Percentiles rank a stretch among this genome's conserved stretches.
phyloP scores from a whole-genome alignment of 2,888 invertebrate species.

The Eupithecia tripunctaria region DNA sequence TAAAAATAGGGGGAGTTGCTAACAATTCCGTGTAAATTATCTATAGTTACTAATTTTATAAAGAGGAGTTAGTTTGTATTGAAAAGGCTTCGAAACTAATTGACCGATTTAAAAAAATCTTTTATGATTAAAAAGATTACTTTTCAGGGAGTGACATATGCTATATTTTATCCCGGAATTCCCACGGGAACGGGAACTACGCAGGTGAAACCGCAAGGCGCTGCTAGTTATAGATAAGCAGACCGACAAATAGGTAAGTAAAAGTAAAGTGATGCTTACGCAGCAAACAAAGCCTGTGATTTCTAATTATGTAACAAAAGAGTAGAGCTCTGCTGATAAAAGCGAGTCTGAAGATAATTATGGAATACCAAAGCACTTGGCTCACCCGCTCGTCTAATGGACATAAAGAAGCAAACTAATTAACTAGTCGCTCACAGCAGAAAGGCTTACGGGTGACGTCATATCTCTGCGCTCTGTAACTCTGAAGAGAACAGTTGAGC shows the following conservation, averaged over 20 bases:
- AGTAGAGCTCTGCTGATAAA: slow-evolving; percentile 56
- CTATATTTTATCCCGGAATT: too few species aligned
- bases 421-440: slow-evolving; percentile 60
- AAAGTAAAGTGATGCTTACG: neutral
- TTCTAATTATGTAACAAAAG: slow-evolving; percentile 37
- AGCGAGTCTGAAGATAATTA: slow-evolving; percentile 68
- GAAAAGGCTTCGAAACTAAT: too few species aligned
- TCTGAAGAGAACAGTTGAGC: slow-evolving; percentile 30
- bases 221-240: neutral
- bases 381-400: slow-evolving; percentile 68
- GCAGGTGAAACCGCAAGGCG: too few species aligned
- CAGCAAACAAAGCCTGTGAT: slow-evolving; percentile 21
- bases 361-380: slow-evolving; percentile 71
- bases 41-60: too few species aligned
- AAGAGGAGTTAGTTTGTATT: too few species aligned
- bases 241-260: neutral
- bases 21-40: neutral
- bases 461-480: slow-evolving; percentile 35
- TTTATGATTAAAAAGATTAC: too few species aligned
- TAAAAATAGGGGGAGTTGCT: neutral
- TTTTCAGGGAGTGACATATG: too few species aligned
- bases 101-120: too few species aligned
- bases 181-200: too few species aligned
- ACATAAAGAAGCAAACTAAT: slow-evolving; percentile 69
- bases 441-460: slow-evolving; percentile 54